A percentile compares a stretch with the other conserved stretches of the same genome.
phyloP scores from a whole-genome alignment of 1,140 invertebrate genomes.

The Drosophila murphyi region DNA sequence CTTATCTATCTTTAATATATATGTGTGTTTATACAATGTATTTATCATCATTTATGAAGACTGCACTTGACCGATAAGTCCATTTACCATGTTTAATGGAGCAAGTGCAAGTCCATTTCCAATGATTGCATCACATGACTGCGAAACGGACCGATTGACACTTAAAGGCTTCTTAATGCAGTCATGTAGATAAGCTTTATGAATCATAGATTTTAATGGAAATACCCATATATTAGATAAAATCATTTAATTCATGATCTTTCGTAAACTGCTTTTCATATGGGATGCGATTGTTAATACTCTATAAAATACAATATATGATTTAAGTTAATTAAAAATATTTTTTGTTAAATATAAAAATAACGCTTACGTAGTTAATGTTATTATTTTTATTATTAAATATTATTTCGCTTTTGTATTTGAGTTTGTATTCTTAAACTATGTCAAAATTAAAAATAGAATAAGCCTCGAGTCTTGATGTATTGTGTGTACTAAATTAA shows the following conservation, averaged over 20 bases:
- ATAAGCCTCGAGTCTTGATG: too few relatives aligned
- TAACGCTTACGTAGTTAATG: too few relatives aligned
- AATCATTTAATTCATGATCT: too few relatives aligned
- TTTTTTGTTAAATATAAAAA: too few relatives aligned
- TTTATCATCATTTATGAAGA: slow-evolving; percentile 16
- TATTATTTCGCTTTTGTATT: not conserved
- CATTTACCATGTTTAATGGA: slow-evolving; percentile 31
- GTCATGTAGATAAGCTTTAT: not conserved
- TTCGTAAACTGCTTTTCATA: too few relatives aligned
- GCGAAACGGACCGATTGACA: not conserved
- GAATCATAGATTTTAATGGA: too few relatives aligned
- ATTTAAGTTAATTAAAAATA: too few relatives aligned
- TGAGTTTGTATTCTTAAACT: not conserved
- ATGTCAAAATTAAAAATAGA: not conserved
- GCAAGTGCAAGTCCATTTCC: slow-evolving; percentile 50
- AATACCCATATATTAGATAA: not conserved
- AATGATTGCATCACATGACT: slow-evolving; percentile 11
- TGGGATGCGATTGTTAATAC: too few relatives aligned
- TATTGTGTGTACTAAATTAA: too few relatives aligned
- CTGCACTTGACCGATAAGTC: slow-evolving; percentile 69
- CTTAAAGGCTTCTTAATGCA: not conserved
- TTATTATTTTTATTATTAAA: not conserved
- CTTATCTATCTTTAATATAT: slow-evolving; percentile 8
- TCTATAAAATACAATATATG: too few relatives aligned
- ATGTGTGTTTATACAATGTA: not conserved